phyloP scores from a whole-genome alignment of 2,888 invertebrate species.

The Junonia oenone region DNA sequence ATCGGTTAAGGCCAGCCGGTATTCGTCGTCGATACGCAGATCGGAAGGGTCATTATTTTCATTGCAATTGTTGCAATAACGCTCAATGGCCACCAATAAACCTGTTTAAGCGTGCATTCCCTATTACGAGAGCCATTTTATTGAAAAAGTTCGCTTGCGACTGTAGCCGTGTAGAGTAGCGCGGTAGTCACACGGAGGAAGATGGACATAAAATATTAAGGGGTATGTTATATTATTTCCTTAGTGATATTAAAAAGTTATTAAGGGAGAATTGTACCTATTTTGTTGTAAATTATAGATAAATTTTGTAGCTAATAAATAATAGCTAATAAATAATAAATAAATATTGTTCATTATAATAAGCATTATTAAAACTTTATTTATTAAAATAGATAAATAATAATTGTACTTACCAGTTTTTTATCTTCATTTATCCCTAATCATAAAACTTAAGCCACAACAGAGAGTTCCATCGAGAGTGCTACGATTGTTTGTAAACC shows the following conservation, averaged over 20 bases:
- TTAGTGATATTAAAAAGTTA: neutral
- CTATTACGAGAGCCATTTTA: slow-evolving; percentile 33
- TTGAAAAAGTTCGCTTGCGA: slow-evolving; percentile 34
- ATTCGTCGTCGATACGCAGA: slow-evolving; percentile 16
- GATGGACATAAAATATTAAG: neutral
- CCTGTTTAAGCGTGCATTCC: slow-evolving; percentile 32
- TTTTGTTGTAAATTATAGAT: too few species aligned
- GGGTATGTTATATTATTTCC: neutral
- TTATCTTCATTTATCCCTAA: too few species aligned
- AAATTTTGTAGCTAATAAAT: too few species aligned
- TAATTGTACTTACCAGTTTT: too few species aligned
- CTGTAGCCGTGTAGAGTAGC: slow-evolving; percentile 19
- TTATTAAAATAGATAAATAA: too few species aligned
- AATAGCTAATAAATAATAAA: too few species aligned
- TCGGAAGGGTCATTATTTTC: slow-evolving; percentile 35
- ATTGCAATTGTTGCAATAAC: slow-evolving; percentile 34
- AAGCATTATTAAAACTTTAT: too few species aligned
- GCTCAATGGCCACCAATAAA: slow-evolving; percentile 35
- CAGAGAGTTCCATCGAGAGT: neutral
- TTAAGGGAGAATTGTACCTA: too few species aligned
- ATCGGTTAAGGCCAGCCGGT: neutral
- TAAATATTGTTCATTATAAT: too few species aligned
- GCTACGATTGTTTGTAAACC: neutral
- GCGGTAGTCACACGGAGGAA: slow-evolving; percentile 8
- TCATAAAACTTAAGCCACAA: too few species aligned